These are phyloP conservation scores for Seriola aureovittata DNA, from an alignment of 2,113 vertebrate species.

Conservation along the genomic window DNA sequence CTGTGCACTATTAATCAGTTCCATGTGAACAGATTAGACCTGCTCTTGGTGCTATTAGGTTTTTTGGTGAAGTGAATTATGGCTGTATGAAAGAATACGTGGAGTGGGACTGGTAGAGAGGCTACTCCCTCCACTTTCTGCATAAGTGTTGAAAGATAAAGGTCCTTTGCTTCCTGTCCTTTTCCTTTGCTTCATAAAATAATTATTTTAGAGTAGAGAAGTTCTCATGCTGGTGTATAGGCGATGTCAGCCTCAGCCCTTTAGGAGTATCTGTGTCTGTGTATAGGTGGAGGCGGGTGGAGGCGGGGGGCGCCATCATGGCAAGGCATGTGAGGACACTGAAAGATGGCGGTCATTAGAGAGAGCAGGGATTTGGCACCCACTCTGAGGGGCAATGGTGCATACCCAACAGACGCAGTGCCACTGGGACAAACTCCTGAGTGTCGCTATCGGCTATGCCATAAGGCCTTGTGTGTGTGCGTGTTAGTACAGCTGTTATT, in stretches of 20 bases:
- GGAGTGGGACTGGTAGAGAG: not conserved
- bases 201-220: conserved; percentile 17
- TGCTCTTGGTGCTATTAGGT: conserved; percentile 50
- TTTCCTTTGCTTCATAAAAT: conserved; percentile 12
- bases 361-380: conserved; percentile 69
- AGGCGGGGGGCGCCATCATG: conserved; percentile 36
- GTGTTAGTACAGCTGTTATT: conserved; percentile 69
- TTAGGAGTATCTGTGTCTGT: conserved; percentile 18
- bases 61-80: conserved; percentile 53
- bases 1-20: conserved; percentile 73
- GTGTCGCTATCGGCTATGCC: conserved; percentile 44
- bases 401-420: conserved; percentile 70
- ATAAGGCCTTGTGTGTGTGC: conserved; percentile 42
- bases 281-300: not conserved
- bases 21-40: conserved; percentile 69
- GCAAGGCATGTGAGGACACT: conserved; percentile 65
- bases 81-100: conserved; percentile 23
- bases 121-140: not conserved
- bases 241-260: conserved; percentile 28
- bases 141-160: conserved; percentile 13
- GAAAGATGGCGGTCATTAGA: conserved; percentile 80
- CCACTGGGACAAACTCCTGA: conserved; percentile 68
- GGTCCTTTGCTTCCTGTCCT: no score
- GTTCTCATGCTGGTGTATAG: conserved; percentile 31
- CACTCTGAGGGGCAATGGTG: conserved; percentile 76